phyloP scores from a whole-genome alignment of 2,797 vertebrate species.

The Squalus acanthias region DNA sequence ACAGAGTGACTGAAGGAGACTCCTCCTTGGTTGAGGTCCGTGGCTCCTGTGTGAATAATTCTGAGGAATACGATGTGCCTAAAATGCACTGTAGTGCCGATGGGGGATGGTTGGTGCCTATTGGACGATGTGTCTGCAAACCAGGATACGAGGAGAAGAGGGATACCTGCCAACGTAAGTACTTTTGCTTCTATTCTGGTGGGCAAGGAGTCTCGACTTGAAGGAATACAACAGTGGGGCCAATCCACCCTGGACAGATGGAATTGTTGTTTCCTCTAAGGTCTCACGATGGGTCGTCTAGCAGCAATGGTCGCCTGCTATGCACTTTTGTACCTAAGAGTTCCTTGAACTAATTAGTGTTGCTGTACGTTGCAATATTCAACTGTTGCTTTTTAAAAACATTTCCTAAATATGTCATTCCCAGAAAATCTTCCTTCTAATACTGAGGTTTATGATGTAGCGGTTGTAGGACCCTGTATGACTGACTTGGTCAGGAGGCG shows the following conservation, averaged over 20 bases:
- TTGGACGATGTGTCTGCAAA: slow-evolving; percentile 72
- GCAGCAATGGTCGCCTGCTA: background rate
- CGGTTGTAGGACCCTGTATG: slow-evolving; percentile 95
- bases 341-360: background rate
- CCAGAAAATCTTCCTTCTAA: background rate
- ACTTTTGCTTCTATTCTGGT: slow-evolving; percentile 3
- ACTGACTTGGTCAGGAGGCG: slow-evolving; percentile 84
- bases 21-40: slow-evolving; percentile 73
- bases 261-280: background rate
- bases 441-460: slow-evolving; percentile 58
- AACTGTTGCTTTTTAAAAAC: no score
- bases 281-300: background rate
- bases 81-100: slow-evolving; percentile 79
- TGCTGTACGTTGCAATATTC: background rate
- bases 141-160: slow-evolving; percentile 72
- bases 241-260: background rate
- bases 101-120: slow-evolving; percentile 76
- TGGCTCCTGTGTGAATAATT: slow-evolving; percentile 68
- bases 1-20: slow-evolving; percentile 74
- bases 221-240: background rate
- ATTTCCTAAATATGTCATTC: background rate
- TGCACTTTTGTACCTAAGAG: background rate
- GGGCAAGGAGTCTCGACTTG: background rate
- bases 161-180: slow-evolving; percentile 72
- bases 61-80: slow-evolving; percentile 70